Percentiles rank a stretch among this genome's conserved stretches.
Evolutionary conservation across 2,797 vertebrate genomes (phyloP).

Genomic region (Naso thynnoides): DNA sequence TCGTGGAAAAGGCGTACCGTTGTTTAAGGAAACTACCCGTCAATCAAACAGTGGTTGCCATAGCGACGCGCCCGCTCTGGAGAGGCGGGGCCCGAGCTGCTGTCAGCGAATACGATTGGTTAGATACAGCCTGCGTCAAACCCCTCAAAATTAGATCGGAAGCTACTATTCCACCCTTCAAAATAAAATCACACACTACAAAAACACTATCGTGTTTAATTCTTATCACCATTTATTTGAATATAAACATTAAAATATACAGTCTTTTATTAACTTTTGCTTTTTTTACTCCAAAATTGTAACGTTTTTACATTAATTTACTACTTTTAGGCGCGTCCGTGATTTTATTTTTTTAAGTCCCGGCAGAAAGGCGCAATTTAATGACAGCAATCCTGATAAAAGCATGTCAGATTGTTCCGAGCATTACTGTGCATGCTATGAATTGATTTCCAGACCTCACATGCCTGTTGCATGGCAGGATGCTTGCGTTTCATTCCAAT

Average conservation of each 20-base stretch:
- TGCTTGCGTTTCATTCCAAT: constrained; percentile 38
- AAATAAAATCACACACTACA: constrained; percentile 23
- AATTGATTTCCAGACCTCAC: constrained; percentile 54
- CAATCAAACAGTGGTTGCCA: constrained; percentile 61
- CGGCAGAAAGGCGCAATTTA: background rate
- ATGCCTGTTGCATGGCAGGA: constrained; percentile 49
- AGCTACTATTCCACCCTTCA: background rate
- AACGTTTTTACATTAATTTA: rapidly evolving
- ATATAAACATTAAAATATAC: rapidly evolving
- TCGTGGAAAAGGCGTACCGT: background rate
- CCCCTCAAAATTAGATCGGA: rapidly evolving
- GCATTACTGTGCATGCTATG: background rate
- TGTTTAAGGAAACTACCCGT: background rate
- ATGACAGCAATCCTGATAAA: background rate
- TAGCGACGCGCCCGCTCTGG: background rate
- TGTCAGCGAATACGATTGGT: constrained; percentile 3
- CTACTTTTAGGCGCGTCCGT: rapidly evolving
- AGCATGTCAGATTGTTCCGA: background rate
- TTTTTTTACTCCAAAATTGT: no score
- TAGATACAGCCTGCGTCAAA: background rate
- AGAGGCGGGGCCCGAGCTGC: constrained; percentile 32
- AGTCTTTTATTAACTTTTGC: rapidly evolving
- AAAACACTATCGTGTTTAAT: rapidly evolving
- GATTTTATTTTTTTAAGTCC: constrained; percentile 51
- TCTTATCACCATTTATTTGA: rapidly evolving